Evolutionary conservation across 2,797 vertebrate species (phyloP).

Genomic region (Hephaestus fuliginosus): DNA sequence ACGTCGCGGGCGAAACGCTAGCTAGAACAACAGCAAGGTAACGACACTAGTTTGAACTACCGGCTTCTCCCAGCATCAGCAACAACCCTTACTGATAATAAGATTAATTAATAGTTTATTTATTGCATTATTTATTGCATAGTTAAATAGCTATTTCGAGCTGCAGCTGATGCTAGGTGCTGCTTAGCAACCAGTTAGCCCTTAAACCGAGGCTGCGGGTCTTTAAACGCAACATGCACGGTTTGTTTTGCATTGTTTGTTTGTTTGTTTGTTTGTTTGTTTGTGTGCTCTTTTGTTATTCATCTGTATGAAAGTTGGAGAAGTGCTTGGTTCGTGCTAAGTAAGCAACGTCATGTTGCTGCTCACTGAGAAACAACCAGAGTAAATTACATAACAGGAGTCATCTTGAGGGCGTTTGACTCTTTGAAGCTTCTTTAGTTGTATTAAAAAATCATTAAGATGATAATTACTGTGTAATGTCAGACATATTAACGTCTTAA

Average conservation of each 20-base stretch:
- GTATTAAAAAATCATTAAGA: not conserved
- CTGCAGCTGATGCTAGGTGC: too few relatives aligned
- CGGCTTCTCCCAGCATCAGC: not conserved
- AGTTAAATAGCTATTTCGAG: not conserved
- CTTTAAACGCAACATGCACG: not conserved
- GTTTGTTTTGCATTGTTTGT: not conserved
- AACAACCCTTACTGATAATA: not conserved
- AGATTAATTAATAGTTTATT: conserved; percentile 8
- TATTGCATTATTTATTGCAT: not conserved
- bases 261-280: not conserved
- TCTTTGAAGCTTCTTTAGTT: not conserved
- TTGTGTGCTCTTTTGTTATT: not conserved
- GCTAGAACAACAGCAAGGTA: conserved; percentile 73
- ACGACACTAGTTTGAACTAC: conserved; percentile 35
- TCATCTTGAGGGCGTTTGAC: not conserved
- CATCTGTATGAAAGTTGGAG: too few relatives aligned
- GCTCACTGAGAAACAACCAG: not conserved
- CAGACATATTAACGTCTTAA: not conserved
- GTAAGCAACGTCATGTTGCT: conserved; percentile 4
- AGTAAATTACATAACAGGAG: not conserved
- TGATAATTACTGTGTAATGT: not conserved
- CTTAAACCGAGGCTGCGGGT: not conserved
- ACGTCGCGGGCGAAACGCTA: conserved; percentile 46
- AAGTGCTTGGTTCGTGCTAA: not conserved
- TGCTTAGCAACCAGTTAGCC: conserved; percentile 11